Evolutionary conservation across 2,113 vertebrate genomes (phyloP).

Genomic region (Penelope pileata): DNA sequence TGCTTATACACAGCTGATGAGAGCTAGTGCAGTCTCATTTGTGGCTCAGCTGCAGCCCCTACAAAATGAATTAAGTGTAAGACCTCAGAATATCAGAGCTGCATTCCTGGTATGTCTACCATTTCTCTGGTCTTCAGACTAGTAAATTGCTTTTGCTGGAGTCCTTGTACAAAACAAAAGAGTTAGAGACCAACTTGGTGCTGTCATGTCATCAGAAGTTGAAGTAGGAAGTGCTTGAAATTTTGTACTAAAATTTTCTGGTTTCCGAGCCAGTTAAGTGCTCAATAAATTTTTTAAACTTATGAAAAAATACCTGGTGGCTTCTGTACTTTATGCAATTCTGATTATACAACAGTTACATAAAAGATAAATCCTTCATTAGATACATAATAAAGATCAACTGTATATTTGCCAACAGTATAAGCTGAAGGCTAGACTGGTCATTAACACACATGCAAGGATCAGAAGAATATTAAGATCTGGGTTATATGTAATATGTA

Average conservation of each 20-base stretch:
- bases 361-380: neutral
- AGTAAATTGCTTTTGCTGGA: neutral
- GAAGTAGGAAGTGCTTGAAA: neutral
- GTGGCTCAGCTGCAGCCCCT: neutral
- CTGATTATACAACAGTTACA: neutral
- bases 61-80: neutral
- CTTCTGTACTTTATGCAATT: neutral
- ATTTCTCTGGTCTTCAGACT: neutral
- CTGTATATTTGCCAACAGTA: neutral
- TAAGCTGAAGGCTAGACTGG: neutral
- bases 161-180: neutral
- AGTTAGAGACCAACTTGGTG: neutral
- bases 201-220: neutral
- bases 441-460: neutral
- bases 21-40: neutral
- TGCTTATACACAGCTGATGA: neutral
- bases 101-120: neutral
- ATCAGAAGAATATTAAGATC: neutral
- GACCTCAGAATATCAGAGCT: neutral
- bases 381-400: neutral
- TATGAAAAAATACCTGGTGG: neutral
- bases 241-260: neutral
- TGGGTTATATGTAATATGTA: neutral
- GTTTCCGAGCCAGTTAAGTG: neutral
- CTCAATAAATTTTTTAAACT: conserved; percentile 37